Conservation (phyloP, 2,797 vertebrate species). For the Danio aesculapii region DNA sequence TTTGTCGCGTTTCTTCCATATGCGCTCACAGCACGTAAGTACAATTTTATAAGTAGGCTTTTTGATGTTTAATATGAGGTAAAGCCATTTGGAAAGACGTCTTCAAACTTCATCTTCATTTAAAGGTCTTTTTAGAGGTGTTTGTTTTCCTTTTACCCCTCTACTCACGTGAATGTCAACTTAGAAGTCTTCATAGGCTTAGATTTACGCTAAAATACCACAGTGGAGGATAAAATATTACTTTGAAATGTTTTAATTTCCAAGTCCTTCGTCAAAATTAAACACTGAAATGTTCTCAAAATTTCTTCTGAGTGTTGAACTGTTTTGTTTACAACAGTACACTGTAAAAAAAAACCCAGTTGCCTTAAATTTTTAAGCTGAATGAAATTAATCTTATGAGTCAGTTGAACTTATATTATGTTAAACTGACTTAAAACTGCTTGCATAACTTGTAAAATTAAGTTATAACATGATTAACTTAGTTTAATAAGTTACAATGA, state of each 20-base stretch:
- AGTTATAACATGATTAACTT: too few relatives aligned
- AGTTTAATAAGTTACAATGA: too few relatives aligned
- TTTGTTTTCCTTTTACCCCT: background rate
- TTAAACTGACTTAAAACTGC: too few relatives aligned
- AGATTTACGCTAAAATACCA: background rate
- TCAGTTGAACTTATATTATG: too few relatives aligned
- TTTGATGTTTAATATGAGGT: background rate
- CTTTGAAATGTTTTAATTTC: background rate
- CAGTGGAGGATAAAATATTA: background rate
- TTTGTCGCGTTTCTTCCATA: slow-evolving; percentile 67
- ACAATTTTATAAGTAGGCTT: slow-evolving; percentile 36
- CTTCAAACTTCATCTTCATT: background rate
- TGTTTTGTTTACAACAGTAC: background rate
- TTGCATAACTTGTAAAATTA: too few relatives aligned
- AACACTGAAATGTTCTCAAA: background rate
- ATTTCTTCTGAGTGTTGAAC: background rate
- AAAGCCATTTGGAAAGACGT: background rate
- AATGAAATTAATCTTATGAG: too few relatives aligned
- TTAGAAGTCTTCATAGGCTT: background rate
- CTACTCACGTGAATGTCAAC: background rate
- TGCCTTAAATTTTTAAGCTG: too few relatives aligned
- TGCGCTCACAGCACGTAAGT: slow-evolving; percentile 76
- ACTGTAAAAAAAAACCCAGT: too few relatives aligned
- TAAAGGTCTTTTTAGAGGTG: background rate
- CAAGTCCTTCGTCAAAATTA: background rate